phyloP scores from a whole-genome alignment of 2,888 invertebrate genomes.

The Eumacrocentrus americanus region DNA sequence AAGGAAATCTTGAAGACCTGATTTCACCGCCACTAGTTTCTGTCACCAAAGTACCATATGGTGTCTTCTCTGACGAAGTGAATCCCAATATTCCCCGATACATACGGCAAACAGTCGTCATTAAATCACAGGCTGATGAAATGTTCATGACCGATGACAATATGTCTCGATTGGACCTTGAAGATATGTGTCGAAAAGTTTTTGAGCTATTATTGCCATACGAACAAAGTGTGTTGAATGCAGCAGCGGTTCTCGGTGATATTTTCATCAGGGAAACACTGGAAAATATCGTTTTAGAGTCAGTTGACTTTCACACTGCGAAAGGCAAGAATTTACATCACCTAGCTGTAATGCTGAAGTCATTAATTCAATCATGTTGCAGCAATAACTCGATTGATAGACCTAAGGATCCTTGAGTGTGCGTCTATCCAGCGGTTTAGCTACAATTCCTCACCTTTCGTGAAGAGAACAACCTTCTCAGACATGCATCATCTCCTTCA shows the following conservation, averaged over 20 bases:
- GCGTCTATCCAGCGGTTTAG: slow-evolving; percentile 52
- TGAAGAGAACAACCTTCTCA: slow-evolving; percentile 43
- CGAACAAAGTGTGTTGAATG: slow-evolving; percentile 68
- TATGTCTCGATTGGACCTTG: slow-evolving; percentile 6
- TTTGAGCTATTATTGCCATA: slow-evolving; percentile 63
- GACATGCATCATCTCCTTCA: slow-evolving; percentile 43
- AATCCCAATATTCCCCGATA: slow-evolving; percentile 32
- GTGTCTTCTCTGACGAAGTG: slow-evolving; percentile 41
- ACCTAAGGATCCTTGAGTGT: slow-evolving; percentile 66
- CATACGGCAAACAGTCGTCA: slow-evolving; percentile 33
- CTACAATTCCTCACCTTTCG: slow-evolving; percentile 18
- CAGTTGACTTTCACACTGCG: slow-evolving; percentile 55
- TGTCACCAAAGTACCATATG: slow-evolving; percentile 36
- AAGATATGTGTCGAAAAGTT: slow-evolving; percentile 33
- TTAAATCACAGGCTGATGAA: slow-evolving; percentile 24
- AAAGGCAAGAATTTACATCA: slow-evolving; percentile 39
- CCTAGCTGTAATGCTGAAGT: too few species aligned
- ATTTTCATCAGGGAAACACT: slow-evolving; percentile 65
- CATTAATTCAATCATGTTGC: slow-evolving; percentile 60
- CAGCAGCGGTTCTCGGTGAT: slow-evolving; percentile 67
- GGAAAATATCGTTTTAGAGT: slow-evolving; percentile 65
- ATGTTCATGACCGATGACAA: slow-evolving; percentile 8
- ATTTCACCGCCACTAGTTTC: slow-evolving; percentile 60
- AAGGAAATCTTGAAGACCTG: slow-evolving; percentile 55
- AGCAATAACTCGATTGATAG: slow-evolving; percentile 66